Base-by-base conservation (phyloP, 2,113 vertebrate genomes). In the Chaetorhynchus papuensis region DNA sequence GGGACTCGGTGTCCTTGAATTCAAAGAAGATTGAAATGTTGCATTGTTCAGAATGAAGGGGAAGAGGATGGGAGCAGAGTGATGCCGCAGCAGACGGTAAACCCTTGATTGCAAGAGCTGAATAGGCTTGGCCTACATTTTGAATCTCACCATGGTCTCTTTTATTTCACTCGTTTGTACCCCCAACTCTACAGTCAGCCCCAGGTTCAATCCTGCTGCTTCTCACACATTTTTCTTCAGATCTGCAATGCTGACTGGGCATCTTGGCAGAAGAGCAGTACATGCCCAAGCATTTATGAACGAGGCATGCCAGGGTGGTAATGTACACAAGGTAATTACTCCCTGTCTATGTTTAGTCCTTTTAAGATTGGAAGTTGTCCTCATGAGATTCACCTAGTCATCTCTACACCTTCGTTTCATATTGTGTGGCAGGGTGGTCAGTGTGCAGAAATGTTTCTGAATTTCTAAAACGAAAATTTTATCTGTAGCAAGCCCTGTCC, bases 1-100 rank as follows among this genome's bases (percentile, higher is more conserved):
- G 84, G 75, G 83, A 83, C 92, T 90, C 10, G 15, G 71, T 86
- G 92, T 95, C 96, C 95, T 97, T 96, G 96, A 94, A 95, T 94
- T 90, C 93, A 92, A 95, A 95, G 94, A 77, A 93, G 93, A 96
- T 90, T 88, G 96, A 97, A 94, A 82, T 1, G 11, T 85, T 30
- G 92, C 86, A 89, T 96, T 96, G 95, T 90, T 90, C 50, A 63
- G 76, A 90, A 83, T 66, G 83, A 88, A 89, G 75, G 70, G 42
- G 91, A 90, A 68, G 63, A 68, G 79, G 70, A 78, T 71, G 76
- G 90, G 69, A 90, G 77, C 69, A 47, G 89, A 90, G 61, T 30
- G 86, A 77, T 88, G 94, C 80, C 74, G 86, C 14, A 9, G 72
- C 93, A 90, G 83, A 89, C 3, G 0, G 90, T 83, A 95, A 93